These are phyloP conservation scores for Sphenopsis melanotis DNA, from an alignment of 2,797 vertebrate genomes.

Conservation along the genomic window DNA sequence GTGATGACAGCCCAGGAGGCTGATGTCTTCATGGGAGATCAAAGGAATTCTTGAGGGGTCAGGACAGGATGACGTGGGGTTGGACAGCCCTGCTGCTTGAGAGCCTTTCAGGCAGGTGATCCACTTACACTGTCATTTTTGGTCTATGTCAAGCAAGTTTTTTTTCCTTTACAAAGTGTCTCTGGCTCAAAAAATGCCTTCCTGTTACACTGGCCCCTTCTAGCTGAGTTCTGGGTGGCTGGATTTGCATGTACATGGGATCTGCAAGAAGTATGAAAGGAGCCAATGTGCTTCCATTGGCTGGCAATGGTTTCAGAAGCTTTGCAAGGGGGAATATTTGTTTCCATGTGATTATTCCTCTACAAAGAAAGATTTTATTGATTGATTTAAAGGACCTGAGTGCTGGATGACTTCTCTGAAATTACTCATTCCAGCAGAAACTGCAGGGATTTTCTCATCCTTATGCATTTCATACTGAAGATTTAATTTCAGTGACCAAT, in stretches of 20 bases:
- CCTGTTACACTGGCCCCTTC: neutral
- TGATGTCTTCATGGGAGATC: neutral
- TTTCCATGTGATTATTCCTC: constrained; percentile 72
- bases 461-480: neutral
- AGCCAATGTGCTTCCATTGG: neutral
- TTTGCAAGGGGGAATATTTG: constrained; percentile 61
- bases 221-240: neutral
- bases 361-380: constrained; percentile 62
- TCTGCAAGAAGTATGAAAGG: neutral
- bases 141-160: neutral
- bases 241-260: neutral
- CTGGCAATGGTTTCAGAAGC: constrained; percentile 8
- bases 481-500: neutral
- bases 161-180: neutral
- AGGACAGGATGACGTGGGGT: neutral
- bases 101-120: constrained; percentile 48
- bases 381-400: constrained; percentile 56
- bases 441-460: neutral
- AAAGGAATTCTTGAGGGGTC: constrained; percentile 44
- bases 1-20: neutral
- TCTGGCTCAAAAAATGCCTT: neutral
- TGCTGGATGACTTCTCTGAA: neutral
- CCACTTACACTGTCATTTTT: constrained; percentile 33
- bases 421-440: neutral
- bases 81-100: neutral